Evolutionary conservation across 2,113 vertebrate genomes (phyloP).

Genomic region (Plecturocebus donacophilus): DNA sequence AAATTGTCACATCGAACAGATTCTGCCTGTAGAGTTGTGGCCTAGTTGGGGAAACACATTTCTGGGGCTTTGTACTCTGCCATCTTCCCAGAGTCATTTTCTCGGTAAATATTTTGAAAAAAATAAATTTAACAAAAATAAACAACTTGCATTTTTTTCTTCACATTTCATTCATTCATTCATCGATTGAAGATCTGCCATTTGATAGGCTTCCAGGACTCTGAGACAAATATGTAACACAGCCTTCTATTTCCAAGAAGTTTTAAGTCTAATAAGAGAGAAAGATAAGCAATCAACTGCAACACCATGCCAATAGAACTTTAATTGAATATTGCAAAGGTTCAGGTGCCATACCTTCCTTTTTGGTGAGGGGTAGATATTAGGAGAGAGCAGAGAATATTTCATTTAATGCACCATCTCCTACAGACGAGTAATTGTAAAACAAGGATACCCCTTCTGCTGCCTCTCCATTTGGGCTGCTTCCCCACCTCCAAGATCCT

Average conservation of each 20-base stretch:
- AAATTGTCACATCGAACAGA: background rate
- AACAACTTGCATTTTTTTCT: background rate
- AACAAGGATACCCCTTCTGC: background rate
- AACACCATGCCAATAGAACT: background rate
- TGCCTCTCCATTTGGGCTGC: background rate
- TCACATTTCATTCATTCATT: background rate
- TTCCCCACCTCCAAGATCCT: background rate
- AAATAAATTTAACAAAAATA: background rate
- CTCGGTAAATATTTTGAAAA: background rate
- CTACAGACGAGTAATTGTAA: background rate
- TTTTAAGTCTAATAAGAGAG: background rate
- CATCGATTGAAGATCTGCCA: background rate
- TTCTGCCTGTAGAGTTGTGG: background rate
- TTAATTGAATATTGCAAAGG: background rate
- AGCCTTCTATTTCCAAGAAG: background rate
- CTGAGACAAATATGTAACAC: background rate
- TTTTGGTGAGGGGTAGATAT: background rate
- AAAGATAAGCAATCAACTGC: background rate
- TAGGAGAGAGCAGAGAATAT: background rate
- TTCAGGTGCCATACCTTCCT: background rate
- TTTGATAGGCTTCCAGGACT: background rate
- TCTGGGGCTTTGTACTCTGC: background rate
- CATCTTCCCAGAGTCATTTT: background rate
- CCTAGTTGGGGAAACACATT: background rate
- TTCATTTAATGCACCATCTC: background rate